Conservation (phyloP, 2,888 invertebrate species). For the Troides helena region DNA sequence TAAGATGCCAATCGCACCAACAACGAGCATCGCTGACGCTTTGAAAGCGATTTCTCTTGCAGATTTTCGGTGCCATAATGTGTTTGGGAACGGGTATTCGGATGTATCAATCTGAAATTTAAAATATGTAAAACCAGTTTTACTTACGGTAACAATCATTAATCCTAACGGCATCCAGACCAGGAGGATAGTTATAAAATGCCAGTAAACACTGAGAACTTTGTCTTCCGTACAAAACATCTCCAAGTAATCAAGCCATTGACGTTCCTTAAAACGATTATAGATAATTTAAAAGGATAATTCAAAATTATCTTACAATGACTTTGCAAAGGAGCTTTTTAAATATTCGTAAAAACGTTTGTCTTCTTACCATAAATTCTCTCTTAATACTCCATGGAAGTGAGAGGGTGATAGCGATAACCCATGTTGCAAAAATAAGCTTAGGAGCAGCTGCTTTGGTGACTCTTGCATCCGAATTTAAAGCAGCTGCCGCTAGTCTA, state of each 20-base stretch:
- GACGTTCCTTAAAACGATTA: conserved; percentile 75
- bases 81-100: conserved; percentile 79
- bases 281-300: no score
- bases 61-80: conserved; percentile 83
- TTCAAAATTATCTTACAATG: no score
- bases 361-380: conserved; percentile 77
- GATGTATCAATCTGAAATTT: conserved; percentile 64
- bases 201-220: conserved; percentile 87
- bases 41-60: conserved; percentile 82
- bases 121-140: conserved; percentile 38
- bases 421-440: conserved; percentile 84
- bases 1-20: conserved; percentile 83
- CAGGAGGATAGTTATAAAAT: conserved; percentile 85
- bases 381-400: conserved; percentile 83
- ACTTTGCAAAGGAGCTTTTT: no score
- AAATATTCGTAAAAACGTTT: not conserved
- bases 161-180: conserved; percentile 89
- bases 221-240: conserved; percentile 87
- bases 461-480: conserved; percentile 85
- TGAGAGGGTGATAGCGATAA: conserved; percentile 82
- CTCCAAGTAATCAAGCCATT: conserved; percentile 88
- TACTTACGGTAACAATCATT: conserved; percentile 86
- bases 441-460: conserved; percentile 83
- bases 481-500: conserved; percentile 88
- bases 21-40: conserved; percentile 78